Conservation (phyloP, 2,113 vertebrate species). For the Zingel zingel region DNA sequence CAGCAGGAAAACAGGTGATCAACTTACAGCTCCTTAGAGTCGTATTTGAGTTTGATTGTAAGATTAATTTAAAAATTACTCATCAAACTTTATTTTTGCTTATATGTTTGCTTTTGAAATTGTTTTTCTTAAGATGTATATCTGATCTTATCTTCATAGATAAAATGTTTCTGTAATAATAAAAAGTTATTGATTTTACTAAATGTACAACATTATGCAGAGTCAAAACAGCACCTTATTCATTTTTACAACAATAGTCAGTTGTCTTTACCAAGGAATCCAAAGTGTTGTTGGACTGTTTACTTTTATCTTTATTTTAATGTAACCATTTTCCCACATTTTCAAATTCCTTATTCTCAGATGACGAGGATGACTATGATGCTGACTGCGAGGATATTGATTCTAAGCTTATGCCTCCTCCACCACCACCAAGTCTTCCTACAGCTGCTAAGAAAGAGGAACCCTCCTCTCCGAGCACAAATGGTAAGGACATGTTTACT, state of each 20-base stretch:
- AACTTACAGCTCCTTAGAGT: not conserved
- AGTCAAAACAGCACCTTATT: not conserved
- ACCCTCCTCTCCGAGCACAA: constrained; percentile 79
- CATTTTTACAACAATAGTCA: too few relatives aligned
- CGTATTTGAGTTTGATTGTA: constrained; percentile 1
- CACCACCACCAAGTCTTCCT: constrained; percentile 90
- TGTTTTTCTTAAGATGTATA: not conserved
- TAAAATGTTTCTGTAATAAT: not conserved
- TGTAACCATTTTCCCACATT: not conserved
- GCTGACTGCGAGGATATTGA: constrained; percentile 98
- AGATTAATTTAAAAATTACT: not conserved
- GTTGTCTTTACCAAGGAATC: not conserved
- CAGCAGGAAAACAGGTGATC: constrained; percentile 87
- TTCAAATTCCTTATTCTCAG: constrained; percentile 46
- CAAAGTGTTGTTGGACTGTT: not conserved
- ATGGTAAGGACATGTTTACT: constrained; percentile 80
- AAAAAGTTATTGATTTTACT: not conserved
- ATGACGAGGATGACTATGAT: constrained; percentile 98
- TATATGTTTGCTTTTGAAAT: not conserved
- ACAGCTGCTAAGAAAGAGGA: constrained; percentile 90
- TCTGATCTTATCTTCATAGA: not conserved
- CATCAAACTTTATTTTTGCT: not conserved
- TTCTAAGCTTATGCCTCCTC: constrained; percentile 96
- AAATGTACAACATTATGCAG: not conserved
- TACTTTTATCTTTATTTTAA: not conserved